These are phyloP conservation scores for Oplegnathus fasciatus DNA, from an alignment of 2,113 vertebrate genomes.

Conservation along the genomic window DNA sequence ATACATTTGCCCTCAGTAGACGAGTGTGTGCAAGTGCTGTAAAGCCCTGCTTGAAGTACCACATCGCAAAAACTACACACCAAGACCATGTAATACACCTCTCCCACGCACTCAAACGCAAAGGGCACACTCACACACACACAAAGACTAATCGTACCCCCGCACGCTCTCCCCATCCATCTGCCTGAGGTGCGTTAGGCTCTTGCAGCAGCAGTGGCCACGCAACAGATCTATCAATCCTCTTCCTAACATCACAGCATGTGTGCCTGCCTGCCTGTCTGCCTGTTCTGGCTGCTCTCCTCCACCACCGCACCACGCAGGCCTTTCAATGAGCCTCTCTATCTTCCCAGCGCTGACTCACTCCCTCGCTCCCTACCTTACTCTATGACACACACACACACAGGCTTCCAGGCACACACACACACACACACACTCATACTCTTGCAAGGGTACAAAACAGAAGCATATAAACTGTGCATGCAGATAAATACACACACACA, in stretches of 20 bases:
- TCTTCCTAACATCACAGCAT: slow-evolving; percentile 74
- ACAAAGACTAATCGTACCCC: slow-evolving; percentile 61
- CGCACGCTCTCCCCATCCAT: slow-evolving; percentile 69
- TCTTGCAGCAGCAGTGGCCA: slow-evolving; percentile 71
- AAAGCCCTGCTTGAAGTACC: slow-evolving; percentile 55
- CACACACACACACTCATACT: slow-evolving; percentile 11
- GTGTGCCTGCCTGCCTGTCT: slow-evolving; percentile 61
- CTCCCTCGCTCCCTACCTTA: slow-evolving; percentile 54
- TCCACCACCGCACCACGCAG: slow-evolving; percentile 65
- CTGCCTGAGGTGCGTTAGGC: slow-evolving; percentile 74
- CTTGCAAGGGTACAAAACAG: slow-evolving; percentile 35
- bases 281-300: slow-evolving; percentile 68
- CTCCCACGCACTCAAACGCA: slow-evolving; percentile 75
- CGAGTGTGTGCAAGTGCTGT: slow-evolving; percentile 21
- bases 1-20: slow-evolving; percentile 37
- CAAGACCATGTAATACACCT: slow-evolving; percentile 63
- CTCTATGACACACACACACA: slow-evolving; percentile 53
- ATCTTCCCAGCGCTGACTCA: slow-evolving; percentile 69
- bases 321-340: slow-evolving; percentile 69
- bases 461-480: slow-evolving; percentile 46
- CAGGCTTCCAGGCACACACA: slow-evolving; percentile 36
- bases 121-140: slow-evolving; percentile 48
- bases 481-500: slow-evolving; percentile 38
- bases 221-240: slow-evolving; percentile 76
- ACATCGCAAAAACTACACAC: slow-evolving; percentile 60